phyloP scores from a whole-genome alignment of 2,113 vertebrate genomes.

The Podilymbus podiceps region DNA sequence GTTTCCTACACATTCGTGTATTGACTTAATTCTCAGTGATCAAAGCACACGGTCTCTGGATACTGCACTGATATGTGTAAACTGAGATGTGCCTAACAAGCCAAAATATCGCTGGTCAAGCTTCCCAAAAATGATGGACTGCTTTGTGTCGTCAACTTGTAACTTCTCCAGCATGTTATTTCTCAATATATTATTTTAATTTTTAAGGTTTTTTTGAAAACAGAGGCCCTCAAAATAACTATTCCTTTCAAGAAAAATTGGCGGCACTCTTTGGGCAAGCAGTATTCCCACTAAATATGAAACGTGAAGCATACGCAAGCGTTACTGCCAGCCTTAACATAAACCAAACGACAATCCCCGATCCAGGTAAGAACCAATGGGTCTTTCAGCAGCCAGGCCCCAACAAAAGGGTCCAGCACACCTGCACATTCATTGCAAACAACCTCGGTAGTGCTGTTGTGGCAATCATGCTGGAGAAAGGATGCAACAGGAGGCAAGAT shows the following conservation, averaged over 20 bases:
- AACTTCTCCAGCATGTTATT: not conserved
- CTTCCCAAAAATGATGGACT: not conserved
- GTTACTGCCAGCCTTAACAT: not conserved
- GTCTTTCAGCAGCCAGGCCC: not conserved
- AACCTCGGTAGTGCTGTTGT: accelerated
- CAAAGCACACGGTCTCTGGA: not conserved
- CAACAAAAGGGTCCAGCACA: not conserved
- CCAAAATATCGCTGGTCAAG: not conserved
- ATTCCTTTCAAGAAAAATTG: not conserved
- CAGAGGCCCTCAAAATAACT: not conserved
- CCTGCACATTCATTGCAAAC: not conserved
- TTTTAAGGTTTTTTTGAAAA: not conserved
- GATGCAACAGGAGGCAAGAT: no score
- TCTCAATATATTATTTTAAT: not conserved
- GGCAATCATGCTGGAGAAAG: accelerated
- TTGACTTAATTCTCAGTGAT: not conserved
- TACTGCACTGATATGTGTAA: not conserved
- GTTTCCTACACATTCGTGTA: not conserved
- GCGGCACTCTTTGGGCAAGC: not conserved
- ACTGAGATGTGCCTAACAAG: not conserved
- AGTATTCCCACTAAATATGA: not conserved
- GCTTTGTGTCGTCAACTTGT: not conserved
- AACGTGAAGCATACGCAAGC: not conserved
- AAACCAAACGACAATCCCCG: not conserved
- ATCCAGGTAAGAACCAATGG: accelerated